phyloP scores from a whole-genome alignment of 2,113 vertebrate species.

The Dryoscopus gambensis region DNA sequence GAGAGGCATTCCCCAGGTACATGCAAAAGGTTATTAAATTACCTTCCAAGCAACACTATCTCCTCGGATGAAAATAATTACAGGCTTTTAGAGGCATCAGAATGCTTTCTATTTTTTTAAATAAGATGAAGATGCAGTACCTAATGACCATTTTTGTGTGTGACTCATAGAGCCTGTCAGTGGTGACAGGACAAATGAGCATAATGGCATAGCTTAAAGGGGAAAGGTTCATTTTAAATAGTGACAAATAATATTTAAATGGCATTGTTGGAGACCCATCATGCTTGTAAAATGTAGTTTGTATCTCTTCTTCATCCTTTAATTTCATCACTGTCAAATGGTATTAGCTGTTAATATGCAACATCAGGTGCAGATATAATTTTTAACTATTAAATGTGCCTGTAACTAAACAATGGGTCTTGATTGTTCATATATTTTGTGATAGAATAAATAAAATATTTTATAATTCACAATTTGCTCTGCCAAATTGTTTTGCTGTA shows the following conservation, averaged over 20 bases:
- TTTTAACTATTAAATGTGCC: conserved; percentile 78
- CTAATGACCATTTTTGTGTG: conserved; percentile 98
- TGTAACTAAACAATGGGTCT: conserved; percentile 75
- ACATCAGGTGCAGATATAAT: conserved; percentile 82
- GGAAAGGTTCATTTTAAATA: conserved; percentile 87
- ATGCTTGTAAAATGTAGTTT: conserved; percentile 91
- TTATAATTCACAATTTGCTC: conserved; percentile 44
- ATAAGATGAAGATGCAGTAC: conserved; percentile 95
- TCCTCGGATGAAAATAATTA: conserved; percentile 99
- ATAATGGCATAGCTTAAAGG: conserved; percentile 95
- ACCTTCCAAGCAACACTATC: conserved; percentile 94
- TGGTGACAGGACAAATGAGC: conserved; percentile 96
- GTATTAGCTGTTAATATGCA: conserved; percentile 80
- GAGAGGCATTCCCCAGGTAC: conserved; percentile 99
- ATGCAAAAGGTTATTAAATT: conserved; percentile 99
- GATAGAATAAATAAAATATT: conserved; percentile 59
- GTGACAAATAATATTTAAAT: conserved; percentile 94
- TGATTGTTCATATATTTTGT: conserved; percentile 69
- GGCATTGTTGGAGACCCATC: conserved; percentile 93
- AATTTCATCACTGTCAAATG: conserved; percentile 82
- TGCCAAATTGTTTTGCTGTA: conserved; percentile 38
- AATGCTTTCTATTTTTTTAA: conserved; percentile 89
- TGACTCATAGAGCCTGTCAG: conserved; percentile 97
- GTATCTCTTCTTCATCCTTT: conserved; percentile 82
- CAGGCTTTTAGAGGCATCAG: conserved; percentile 93